Evolutionary conservation across 1,140 invertebrate genomes (phyloP), one percentile per base, ranked within the genome.

Genomic region (Idris sp.): DNA sequence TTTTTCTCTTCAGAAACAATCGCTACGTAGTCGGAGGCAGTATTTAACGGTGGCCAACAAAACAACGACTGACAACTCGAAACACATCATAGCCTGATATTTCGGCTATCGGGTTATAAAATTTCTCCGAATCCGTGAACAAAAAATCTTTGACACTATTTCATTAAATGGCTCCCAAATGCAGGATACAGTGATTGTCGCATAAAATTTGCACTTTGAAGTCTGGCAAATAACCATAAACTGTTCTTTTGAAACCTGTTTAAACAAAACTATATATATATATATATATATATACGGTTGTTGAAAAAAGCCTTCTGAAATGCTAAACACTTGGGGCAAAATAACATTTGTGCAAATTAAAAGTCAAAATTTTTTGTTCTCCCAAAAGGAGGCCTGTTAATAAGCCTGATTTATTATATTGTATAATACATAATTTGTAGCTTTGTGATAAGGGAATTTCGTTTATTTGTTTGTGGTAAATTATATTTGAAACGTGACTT

Each of bases 31-130:
- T 46, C 48, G 8, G 28, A 46, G 48, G 61, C 48, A 54, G 40
- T 46, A 40, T 65, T 65, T 54, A 61, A 69, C 38, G 15, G 54
- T 53, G 16, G 54, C 36, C n/a, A 59, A 69, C 46, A 61, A 69
- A 59, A 46, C 43, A 46, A 59, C 13, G 5, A 69, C 31, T 53
- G 54, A 44, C 53, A 61, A 58, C 33, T 69, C 16, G 26, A 68
- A 65, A 46, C 31, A 54, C 19, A 22, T 36, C 49, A 19, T 35
- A 6, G 26, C 11, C 35, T 18, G 64, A 68, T 68, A 68, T 41
- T 58, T 58, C 30, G n/a, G n/a, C n/a, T 36, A 30, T 46, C 61
- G 31, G 31, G 19, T 54, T 54, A 65, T 65, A 28, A 41, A 25
- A 30, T 41, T 64, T 64, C 46, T 22, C 10, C 19, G 48, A 65